These are phyloP conservation scores for Elmis aenea DNA, from an alignment of 2,888 invertebrate species.

Conservation along the genomic window DNA sequence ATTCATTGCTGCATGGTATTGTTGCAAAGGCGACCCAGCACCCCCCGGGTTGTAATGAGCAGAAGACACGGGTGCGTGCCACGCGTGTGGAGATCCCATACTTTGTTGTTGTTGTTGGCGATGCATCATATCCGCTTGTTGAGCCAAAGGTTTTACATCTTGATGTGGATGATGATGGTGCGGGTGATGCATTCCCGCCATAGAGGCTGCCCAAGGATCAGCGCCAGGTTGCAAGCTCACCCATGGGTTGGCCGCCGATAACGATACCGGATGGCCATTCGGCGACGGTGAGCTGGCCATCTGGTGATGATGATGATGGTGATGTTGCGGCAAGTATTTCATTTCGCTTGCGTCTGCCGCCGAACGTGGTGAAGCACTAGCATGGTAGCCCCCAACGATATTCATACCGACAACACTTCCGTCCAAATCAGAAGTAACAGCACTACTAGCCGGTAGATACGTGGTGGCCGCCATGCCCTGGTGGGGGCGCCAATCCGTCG, in stretches of 20 bases:
- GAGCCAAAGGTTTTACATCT: conserved; percentile 77
- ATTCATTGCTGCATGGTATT: conserved; percentile 67
- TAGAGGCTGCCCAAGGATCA: conserved; percentile 74
- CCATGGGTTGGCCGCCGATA: conserved; percentile 66
- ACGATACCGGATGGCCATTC: conserved; percentile 54
- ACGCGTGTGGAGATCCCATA: conserved; percentile 73
- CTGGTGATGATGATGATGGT: conserved; percentile 71
- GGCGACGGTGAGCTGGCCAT: conserved; percentile 65
- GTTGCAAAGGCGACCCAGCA: conserved; percentile 69
- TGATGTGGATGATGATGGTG: conserved; percentile 69
- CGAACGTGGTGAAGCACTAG: conserved; percentile 77
- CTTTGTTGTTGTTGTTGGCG: conserved; percentile 48
- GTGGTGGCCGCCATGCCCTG: conserved; percentile 92
- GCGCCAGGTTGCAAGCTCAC: conserved; percentile 70
- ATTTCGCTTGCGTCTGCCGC: conserved; percentile 86
- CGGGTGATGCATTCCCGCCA: conserved; percentile 64
- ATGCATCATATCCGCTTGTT: conserved; percentile 53
- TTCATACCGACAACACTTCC: conserved; percentile 66
- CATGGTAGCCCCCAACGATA: conserved; percentile 73
- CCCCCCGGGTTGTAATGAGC: conserved; percentile 78
- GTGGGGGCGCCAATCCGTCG: conserved; percentile 53
- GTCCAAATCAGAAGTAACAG: conserved; percentile 67
- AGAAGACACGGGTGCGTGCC: conserved; percentile 85
- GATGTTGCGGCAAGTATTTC: conserved; percentile 89
- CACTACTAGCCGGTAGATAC: conserved; percentile 78